These are phyloP conservation scores for Neoarius graeffei DNA, from an alignment of 2,113 vertebrate species.

Conservation along the genomic window DNA sequence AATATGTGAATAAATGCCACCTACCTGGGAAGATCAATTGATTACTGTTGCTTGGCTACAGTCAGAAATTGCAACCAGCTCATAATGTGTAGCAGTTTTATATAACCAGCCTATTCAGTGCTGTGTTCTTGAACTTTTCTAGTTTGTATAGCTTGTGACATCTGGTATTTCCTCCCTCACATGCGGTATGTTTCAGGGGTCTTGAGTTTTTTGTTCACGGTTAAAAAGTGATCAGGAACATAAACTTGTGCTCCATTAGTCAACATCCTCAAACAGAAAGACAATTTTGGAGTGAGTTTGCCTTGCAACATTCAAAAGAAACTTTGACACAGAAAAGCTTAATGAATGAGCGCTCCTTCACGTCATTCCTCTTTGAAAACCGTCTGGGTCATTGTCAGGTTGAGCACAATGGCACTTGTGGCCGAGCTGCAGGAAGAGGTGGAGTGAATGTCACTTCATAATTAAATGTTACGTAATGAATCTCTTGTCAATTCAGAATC, in stretches of 20 bases:
- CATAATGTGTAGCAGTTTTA: conserved; percentile 1
- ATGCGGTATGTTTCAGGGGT: not conserved
- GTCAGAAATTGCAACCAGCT: conserved; percentile 22
- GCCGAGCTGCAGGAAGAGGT: conserved; percentile 28
- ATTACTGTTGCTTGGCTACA: conserved; percentile 28
- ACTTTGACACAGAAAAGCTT: conserved; percentile 9
- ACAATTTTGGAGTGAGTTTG: not conserved
- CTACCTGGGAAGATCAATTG: conserved; percentile 42
- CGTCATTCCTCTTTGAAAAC: conserved; percentile 8
- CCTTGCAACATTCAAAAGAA: conserved; percentile 31
- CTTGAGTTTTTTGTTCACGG: not conserved
- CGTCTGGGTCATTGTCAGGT: conserved; percentile 19
- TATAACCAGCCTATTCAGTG: not conserved
- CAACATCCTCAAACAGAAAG: not conserved
- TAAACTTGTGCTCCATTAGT: conserved; percentile 14
- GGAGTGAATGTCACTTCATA: conserved; percentile 28
- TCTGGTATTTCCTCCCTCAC: not conserved
- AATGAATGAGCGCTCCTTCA: not conserved
- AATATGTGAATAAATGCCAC: conserved; percentile 42
- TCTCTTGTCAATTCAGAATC: conserved; percentile 3
- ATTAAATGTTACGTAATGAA: conserved; percentile 49
- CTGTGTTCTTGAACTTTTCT: not conserved
- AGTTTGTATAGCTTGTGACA: not conserved
- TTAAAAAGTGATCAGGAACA: conserved; percentile 3
- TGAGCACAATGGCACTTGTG: conserved; percentile 22